Base-by-base conservation (phyloP, 2,113 vertebrate genomes). In the Chionodraco myersi region DNA sequence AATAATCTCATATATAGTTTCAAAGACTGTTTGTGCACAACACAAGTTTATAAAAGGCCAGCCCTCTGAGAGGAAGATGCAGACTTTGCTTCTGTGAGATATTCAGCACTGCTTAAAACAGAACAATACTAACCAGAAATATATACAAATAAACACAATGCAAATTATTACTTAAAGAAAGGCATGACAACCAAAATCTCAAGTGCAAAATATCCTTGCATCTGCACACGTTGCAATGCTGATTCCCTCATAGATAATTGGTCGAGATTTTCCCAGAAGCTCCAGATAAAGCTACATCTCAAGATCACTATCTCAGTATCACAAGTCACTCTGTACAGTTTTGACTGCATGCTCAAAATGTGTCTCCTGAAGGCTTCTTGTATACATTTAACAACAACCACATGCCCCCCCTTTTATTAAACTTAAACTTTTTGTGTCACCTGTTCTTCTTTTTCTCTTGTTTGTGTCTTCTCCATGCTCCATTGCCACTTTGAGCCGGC, bases 51-150 rank as follows among this genome's bases (percentile, higher is more conserved):
- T 18, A 70, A 54, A 3, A 59, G 13, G 49, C 9, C 2, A 58
- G 1, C 16, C 11, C 21, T 66, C 21, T 59, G 83, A 13, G 85
- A 71, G 11, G 85, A 76, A 10, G 84, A 76, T 2, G 84, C 61
- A 44, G 14, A 12, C 15, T 6, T 73, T 52, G 54, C 23, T 52
- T 88, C 89, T 44, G 76, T 16, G 10, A 86, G 62, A 34, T 79
- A 69, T 41, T 91, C 92, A 69, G 80, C 23, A 16, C 93, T 93
- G 81, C 84, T 64, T 62, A 5, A 77, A 52, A 75, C 10, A 78
- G 36, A 41, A 41, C 36, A 41, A 41, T 41, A 41, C 36, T 41
- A 41, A 41, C 7, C 36, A 41, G 10, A n/a, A 1, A 59, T 10
- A 57, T 57, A 26, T 48, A 18, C n/a, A 63, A 18, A 30, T 12